A percentile compares a stretch with the other conserved stretches of the same genome.
Conservation (phyloP, 2,797 vertebrate genomes). For the Perodicticus potto region DNA sequence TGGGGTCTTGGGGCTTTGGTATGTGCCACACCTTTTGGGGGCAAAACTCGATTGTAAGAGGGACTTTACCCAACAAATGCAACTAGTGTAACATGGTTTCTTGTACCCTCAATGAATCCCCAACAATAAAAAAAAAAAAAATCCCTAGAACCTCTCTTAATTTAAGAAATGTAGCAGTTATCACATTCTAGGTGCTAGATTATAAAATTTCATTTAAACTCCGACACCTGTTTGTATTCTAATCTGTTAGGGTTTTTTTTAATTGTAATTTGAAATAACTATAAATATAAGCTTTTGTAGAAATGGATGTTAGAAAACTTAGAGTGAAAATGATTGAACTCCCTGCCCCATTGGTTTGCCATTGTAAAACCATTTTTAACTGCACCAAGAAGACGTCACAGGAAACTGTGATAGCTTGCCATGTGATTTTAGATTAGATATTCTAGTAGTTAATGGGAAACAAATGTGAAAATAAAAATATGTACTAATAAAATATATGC, state of each 20-base stretch:
- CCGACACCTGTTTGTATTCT: not conserved
- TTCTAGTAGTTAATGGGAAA: slow-evolving; percentile 48
- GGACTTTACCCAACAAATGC: too few relatives aligned
- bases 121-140: too few relatives aligned
- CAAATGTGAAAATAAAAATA: slow-evolving; percentile 61
- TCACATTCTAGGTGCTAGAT: not conserved
- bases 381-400: not conserved
- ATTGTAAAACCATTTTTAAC: slow-evolving; percentile 32
- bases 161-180: not conserved
- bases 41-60: too few relatives aligned
- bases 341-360: not conserved
- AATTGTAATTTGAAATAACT: slow-evolving; percentile 9
- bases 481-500: slow-evolving; percentile 47
- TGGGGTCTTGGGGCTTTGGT: too few relatives aligned
- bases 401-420: not conserved
- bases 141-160: not conserved
- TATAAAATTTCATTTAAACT: slow-evolving; percentile 1
- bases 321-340: not conserved
- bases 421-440: slow-evolving; percentile 60
- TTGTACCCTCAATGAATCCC: too few relatives aligned
- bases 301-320: not conserved
- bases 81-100: too few relatives aligned
- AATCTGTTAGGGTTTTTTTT: not conserved
- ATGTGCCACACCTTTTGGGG: too few relatives aligned
- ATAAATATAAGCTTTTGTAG: not conserved